Percentiles rank a stretch among this genome's conserved stretches.
Evolutionary conservation across 37 sponge, comb jelly and placozoan genomes (phyloP).

Genomic region (Geodia barretti): DNA sequence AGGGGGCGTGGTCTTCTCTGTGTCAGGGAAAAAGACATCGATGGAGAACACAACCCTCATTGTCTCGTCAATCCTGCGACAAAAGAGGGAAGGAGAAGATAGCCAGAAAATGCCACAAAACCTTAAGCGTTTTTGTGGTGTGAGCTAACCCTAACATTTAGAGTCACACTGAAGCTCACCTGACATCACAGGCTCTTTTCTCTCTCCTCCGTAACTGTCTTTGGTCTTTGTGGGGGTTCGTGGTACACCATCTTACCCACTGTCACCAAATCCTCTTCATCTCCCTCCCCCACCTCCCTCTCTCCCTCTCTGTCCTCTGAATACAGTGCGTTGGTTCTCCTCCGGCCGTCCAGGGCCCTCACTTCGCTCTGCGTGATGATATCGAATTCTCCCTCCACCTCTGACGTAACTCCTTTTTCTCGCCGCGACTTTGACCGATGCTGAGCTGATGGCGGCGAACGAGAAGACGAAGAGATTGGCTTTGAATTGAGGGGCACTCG

Average conservation of each 20-base stretch:
- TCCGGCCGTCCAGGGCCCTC: background rate
- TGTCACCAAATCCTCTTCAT: background rate
- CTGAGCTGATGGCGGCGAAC: too few species aligned
- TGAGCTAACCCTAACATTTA: too few species aligned
- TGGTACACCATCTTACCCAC: background rate
- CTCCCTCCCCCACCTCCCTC: background rate
- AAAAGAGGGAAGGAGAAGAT: too few species aligned
- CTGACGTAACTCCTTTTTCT: background rate
- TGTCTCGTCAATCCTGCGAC: slow-evolving; percentile 47
- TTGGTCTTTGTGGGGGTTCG: background rate
- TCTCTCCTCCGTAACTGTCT: background rate
- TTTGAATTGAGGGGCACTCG: too few species aligned
- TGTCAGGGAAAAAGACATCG: slow-evolving; percentile 41
- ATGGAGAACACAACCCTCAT: slow-evolving; percentile 54
- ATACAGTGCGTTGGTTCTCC: background rate
- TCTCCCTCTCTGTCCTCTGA: background rate
- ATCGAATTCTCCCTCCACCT: background rate
- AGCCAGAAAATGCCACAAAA: too few species aligned
- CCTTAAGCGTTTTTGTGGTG: too few species aligned
- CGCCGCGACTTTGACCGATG: too few species aligned
- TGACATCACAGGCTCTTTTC: slow-evolving; percentile 23
- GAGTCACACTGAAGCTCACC: too few species aligned
- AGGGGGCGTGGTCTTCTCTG: too few species aligned
- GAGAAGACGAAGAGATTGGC: too few species aligned
- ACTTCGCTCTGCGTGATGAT: too few species aligned